Conservation (phyloP, 2,888 invertebrate species). For the Unio pictorum region DNA sequence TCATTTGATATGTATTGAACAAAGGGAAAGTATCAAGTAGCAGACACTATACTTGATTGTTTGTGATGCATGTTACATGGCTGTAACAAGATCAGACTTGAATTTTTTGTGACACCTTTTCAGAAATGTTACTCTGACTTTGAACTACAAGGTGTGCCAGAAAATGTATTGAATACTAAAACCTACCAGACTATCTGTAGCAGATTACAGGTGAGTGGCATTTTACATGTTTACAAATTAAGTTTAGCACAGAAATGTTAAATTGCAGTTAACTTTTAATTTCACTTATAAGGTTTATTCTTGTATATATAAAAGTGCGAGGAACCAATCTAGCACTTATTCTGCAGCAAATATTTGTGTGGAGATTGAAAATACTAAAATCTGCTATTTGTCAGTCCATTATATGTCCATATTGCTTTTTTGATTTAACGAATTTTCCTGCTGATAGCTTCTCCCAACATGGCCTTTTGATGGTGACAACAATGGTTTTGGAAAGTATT, state of each 20-base stretch:
- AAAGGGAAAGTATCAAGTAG: neutral
- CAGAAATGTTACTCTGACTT: constrained; percentile 99
- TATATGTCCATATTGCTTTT: too few species aligned
- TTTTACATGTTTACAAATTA: neutral
- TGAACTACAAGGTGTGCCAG: constrained; percentile 98
- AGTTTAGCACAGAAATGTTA: neutral
- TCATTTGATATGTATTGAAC: neutral
- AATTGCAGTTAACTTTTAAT: too few species aligned
- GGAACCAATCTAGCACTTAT: too few species aligned
- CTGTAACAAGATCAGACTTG: neutral
- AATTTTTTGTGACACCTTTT: constrained; percentile 21
- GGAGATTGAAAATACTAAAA: too few species aligned
- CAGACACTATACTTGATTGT: neutral
- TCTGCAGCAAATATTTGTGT: too few species aligned
- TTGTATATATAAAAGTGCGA: too few species aligned
- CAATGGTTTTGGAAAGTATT: too few species aligned
- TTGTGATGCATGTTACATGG: neutral
- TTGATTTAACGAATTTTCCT: too few species aligned
- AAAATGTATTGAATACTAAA: constrained; percentile 96
- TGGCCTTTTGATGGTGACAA: too few species aligned
- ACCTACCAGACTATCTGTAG: constrained; percentile 92
- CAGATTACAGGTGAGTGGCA: constrained; percentile 90
- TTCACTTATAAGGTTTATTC: too few species aligned
- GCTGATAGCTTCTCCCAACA: too few species aligned
- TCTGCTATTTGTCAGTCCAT: too few species aligned